Conservation (phyloP, 2,888 invertebrate genomes). For the Oasisia sp. region DNA sequence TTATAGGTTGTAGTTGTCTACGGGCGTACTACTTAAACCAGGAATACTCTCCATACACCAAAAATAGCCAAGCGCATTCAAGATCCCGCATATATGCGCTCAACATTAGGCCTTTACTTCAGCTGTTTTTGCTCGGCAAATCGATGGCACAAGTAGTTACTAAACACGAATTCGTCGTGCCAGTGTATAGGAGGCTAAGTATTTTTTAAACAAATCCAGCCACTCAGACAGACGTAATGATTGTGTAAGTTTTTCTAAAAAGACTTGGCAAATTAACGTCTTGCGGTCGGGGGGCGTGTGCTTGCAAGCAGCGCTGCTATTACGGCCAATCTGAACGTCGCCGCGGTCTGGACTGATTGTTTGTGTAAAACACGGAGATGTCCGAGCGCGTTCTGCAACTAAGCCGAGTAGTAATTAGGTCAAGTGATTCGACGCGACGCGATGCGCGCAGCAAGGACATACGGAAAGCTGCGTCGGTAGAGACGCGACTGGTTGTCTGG, state of each 20-base stretch:
- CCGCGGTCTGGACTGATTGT: neutral
- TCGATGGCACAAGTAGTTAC: neutral
- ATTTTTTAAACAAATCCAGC: neutral
- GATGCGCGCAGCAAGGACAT: neutral
- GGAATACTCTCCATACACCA: neutral
- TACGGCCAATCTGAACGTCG: neutral
- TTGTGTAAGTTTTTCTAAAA: neutral
- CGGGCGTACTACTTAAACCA: neutral
- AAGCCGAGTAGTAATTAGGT: neutral
- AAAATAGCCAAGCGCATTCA: neutral
- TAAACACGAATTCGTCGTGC: neutral
- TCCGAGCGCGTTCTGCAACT: neutral
- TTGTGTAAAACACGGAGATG: neutral
- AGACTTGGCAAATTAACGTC: neutral
- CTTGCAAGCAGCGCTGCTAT: neutral
- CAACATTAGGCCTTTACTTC: neutral
- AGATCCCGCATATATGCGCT: neutral
- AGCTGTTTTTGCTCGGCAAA: neutral
- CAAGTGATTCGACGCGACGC: neutral
- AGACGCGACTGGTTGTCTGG: neutral
- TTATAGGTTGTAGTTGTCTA: neutral
- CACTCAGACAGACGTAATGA: conserved; percentile 6
- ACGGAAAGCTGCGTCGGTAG: neutral
- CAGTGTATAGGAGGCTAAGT: no score
- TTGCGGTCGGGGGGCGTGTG: neutral